phyloP scores from a whole-genome alignment of 2,797 vertebrate genomes.

The Chaetodon trifasciatus region DNA sequence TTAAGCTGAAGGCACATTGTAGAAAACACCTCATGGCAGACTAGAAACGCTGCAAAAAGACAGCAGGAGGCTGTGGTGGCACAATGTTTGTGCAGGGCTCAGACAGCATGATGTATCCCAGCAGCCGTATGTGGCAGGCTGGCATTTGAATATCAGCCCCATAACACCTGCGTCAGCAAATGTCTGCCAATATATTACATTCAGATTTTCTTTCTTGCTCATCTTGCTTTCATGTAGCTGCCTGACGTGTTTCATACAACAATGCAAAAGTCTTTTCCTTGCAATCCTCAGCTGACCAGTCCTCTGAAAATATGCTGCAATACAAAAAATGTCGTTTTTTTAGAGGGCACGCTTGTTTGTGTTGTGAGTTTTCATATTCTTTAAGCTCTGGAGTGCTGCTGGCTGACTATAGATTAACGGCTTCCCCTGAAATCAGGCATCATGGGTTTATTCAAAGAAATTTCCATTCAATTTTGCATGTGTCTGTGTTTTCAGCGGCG shows the following conservation, averaged over 20 bases:
- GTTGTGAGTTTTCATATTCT: constrained; percentile 17
- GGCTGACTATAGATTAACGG: constrained; percentile 22
- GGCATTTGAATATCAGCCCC: constrained; percentile 65
- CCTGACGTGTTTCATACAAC: constrained; percentile 35
- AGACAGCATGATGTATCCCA: constrained; percentile 42
- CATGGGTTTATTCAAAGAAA: not conserved
- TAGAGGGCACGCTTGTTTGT: not conserved
- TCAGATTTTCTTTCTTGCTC: constrained; percentile 38
- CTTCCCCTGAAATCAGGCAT: not conserved
- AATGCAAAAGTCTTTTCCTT: constrained; percentile 20
- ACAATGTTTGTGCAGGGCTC: constrained; percentile 1
- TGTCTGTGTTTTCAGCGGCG: not conserved
- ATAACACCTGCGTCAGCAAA: constrained; percentile 73
- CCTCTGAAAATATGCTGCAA: constrained; percentile 6
- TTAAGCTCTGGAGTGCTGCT: constrained; percentile 11
- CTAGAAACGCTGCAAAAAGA: constrained; percentile 4
- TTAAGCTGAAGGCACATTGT: constrained; percentile 23
- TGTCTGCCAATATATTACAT: constrained; percentile 65
- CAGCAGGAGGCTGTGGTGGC: not conserved
- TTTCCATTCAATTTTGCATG: constrained; percentile 9
- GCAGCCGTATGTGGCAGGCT: constrained; percentile 40
- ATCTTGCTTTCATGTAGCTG: constrained; percentile 38
- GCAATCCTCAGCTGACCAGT: constrained; percentile 23
- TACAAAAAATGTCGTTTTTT: not conserved
- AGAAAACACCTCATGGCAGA: constrained; percentile 20